These are phyloP conservation scores for Chrysaora quinquecirrha DNA, from an alignment of 30 jellyfish, hydroid and myxozoan species.

Conservation along the genomic window DNA sequence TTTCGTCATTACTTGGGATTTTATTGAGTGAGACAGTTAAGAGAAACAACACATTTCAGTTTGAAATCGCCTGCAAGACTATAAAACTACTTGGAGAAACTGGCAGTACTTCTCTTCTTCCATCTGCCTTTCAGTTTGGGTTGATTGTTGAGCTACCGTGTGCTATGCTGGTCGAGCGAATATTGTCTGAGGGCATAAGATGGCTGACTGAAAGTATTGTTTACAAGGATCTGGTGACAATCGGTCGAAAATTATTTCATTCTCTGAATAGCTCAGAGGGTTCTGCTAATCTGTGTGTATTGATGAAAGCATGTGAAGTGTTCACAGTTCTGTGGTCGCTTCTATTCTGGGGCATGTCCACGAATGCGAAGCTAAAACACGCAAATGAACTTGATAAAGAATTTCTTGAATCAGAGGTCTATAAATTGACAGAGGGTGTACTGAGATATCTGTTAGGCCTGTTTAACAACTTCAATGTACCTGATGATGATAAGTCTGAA, in stretches of 20 bases:
- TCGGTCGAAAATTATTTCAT: background rate
- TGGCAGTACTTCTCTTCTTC: background rate
- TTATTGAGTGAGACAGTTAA: constrained; percentile 32
- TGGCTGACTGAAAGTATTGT: background rate
- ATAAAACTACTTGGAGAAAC: constrained; percentile 5
- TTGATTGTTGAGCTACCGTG: constrained; percentile 21
- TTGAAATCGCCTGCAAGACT: constrained; percentile 46
- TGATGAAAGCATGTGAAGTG: background rate
- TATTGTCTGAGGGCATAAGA: background rate
- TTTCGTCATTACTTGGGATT: constrained; percentile 57
- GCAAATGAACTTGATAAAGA: background rate
- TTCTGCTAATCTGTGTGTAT: too few relatives aligned
- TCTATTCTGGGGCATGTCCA: background rate
- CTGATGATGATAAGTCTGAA: too few relatives aligned
- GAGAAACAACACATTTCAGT: constrained; percentile 24
- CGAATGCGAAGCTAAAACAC: too few relatives aligned
- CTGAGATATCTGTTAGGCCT: background rate
- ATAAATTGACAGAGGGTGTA: background rate
- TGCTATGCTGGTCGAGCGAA: constrained; percentile 20
- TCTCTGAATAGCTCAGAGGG: too few relatives aligned
- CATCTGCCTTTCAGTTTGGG: constrained; percentile 7
- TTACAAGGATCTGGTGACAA: constrained; percentile 9
- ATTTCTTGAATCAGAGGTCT: background rate
- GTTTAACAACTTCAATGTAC: background rate
- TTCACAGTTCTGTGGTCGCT: background rate